Percentiles rank a stretch among this genome's conserved stretches.
phyloP scores from a whole-genome alignment of 2,797 vertebrate genomes.

The Paedocypris micromegethes region DNA sequence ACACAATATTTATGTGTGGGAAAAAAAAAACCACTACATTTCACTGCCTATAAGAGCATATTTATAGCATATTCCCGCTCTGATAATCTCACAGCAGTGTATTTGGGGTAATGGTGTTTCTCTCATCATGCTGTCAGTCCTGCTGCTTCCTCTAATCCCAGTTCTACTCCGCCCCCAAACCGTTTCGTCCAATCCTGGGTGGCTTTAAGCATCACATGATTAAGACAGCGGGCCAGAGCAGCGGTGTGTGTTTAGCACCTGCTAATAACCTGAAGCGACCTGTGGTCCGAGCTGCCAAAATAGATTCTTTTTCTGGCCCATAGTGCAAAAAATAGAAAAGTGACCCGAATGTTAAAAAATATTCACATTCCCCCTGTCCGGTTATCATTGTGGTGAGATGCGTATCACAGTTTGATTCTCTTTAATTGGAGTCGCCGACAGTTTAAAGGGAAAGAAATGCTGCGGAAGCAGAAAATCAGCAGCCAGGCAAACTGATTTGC shows the following conservation, averaged over 20 bases:
- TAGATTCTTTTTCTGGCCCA: not conserved
- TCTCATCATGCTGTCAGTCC: constrained; percentile 15
- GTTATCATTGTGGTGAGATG: not conserved
- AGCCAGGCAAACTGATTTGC: constrained; percentile 67
- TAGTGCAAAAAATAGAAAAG: not conserved
- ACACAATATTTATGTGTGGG: too few species aligned
- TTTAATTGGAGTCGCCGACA: not conserved
- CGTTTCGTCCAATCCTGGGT: constrained; percentile 9
- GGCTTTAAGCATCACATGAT: constrained; percentile 8
- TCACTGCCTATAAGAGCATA: not conserved
- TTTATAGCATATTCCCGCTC: constrained; percentile 8
- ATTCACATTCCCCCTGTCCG: too few species aligned
- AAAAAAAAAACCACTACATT: not conserved
- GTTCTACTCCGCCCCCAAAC: not conserved
- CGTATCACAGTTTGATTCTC: not conserved
- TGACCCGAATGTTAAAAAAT: not conserved
- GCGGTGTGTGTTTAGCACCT: constrained; percentile 11
- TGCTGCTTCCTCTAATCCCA: constrained; percentile 23
- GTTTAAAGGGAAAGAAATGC: constrained; percentile 37
- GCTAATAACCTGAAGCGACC: constrained; percentile 15
- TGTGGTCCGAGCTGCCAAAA: not conserved
- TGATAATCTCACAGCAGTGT: constrained; percentile 18
- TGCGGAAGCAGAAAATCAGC: constrained; percentile 38
- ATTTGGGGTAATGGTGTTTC: constrained; percentile 27
- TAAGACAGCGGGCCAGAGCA: not conserved